Conservation (phyloP, 1,140 invertebrate species). For the Limonius californicus region DNA sequence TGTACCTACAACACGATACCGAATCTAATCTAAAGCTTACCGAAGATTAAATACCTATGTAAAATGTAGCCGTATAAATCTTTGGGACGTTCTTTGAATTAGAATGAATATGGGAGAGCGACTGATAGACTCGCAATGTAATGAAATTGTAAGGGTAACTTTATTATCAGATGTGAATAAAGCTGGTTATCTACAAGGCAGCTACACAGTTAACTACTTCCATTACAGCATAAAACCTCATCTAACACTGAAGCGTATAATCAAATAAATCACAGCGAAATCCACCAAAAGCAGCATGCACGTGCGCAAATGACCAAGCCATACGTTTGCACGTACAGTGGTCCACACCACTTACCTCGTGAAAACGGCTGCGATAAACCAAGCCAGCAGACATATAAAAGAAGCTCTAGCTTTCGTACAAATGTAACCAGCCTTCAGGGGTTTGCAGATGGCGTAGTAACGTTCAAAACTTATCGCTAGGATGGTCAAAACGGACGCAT, state of each 20-base stretch:
- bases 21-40: no score
- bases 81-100: slow-evolving; percentile 9
- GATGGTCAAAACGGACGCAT: slow-evolving; percentile 90
- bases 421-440: slow-evolving; percentile 83
- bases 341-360: slow-evolving; percentile 68
- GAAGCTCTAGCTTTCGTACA: slow-evolving; percentile 84
- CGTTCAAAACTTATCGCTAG: slow-evolving; percentile 90
- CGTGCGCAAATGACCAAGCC: not conserved
- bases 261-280: slow-evolving; percentile 9
- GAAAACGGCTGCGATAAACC: slow-evolving; percentile 78
- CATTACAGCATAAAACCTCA: not conserved
- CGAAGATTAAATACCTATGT: no score
- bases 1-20: no score
- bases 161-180: slow-evolving; percentile 3
- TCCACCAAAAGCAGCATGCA: not conserved
- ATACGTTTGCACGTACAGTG: not conserved
- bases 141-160: slow-evolving; percentile 7
- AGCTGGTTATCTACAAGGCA: slow-evolving; percentile 7
- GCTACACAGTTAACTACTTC: slow-evolving; percentile 3
- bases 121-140: not conserved
- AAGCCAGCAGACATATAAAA: slow-evolving; percentile 77
- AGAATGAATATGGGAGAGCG: not conserved
- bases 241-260: slow-evolving; percentile 3
- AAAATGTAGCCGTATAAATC: not conserved
- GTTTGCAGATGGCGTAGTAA: slow-evolving; percentile 93